These are phyloP conservation scores for Acyrthosiphon pisum DNA, from an alignment of 1,140 invertebrate species.

Conservation along the genomic window DNA sequence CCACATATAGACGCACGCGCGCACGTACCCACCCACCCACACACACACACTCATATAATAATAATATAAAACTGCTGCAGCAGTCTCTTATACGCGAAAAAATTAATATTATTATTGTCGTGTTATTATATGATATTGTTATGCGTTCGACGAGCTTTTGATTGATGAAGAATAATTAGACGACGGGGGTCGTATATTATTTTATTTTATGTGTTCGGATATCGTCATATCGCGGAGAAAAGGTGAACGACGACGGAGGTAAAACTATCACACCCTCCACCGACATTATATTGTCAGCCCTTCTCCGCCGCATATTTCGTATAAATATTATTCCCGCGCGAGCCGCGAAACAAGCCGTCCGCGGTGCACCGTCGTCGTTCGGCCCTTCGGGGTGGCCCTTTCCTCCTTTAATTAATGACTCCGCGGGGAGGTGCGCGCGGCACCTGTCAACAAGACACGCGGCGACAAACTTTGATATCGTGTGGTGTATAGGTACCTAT, in stretches of 20 bases:
- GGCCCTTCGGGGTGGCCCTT: not conserved
- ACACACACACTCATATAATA: not conserved
- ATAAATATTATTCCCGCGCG: not conserved
- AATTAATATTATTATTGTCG: not conserved
- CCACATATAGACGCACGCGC: not conserved
- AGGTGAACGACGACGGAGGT: not conserved
- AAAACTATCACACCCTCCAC: not conserved
- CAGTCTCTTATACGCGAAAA: not conserved
- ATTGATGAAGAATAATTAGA: slow-evolving; percentile 28
- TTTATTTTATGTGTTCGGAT: no score
- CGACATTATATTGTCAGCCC: not conserved
- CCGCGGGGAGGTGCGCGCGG: not conserved
- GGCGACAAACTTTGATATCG: not conserved
- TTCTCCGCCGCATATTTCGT: not conserved
- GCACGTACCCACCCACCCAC: not conserved
- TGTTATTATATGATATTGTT: not conserved
- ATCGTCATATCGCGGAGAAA: not conserved
- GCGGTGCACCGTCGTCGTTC: not conserved
- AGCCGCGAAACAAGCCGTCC: not conserved
- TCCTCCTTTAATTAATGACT: slow-evolving; percentile 35
- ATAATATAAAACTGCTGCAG: not conserved
- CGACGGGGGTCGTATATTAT: no score
- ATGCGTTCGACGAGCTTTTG: not conserved
- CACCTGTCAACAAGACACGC: slow-evolving; percentile 28
- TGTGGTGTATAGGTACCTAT: no score